A percentile compares a stretch with the other conserved stretches of the same genome.
Evolutionary conservation across 1,140 invertebrate species (phyloP).

Genomic region (Philotrypesis tridentata): DNA sequence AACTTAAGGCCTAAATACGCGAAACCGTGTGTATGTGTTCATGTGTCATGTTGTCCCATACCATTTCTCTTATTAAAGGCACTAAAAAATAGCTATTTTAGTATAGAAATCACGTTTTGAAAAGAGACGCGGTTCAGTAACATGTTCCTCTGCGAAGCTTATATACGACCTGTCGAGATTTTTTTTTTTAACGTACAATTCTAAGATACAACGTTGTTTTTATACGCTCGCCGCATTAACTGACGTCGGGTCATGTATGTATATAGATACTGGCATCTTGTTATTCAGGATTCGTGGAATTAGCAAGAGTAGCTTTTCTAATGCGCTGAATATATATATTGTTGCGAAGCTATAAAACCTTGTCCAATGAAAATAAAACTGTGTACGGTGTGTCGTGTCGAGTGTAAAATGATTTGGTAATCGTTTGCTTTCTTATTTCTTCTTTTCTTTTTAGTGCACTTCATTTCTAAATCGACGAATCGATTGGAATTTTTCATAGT

Average conservation of each 20-base stretch:
- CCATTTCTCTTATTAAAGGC: not conserved
- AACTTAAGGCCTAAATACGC: slow-evolving; percentile 44
- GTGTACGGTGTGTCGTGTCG: not conserved
- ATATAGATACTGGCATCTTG: slow-evolving; percentile 67
- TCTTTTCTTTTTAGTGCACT: too few relatives aligned
- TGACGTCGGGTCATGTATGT: slow-evolving; percentile 56
- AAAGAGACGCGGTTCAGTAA: not conserved
- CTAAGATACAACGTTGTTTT: slow-evolving; percentile 18
- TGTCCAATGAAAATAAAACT: not conserved
- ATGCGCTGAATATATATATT: not conserved
- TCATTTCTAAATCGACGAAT: not conserved
- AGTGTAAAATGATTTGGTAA: not conserved
- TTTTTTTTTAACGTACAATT: not conserved
- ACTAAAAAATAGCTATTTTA: slow-evolving; percentile 3
- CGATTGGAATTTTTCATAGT: not conserved
- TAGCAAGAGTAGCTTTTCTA: not conserved
- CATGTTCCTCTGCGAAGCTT: not conserved
- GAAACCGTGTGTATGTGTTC: not conserved
- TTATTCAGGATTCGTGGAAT: slow-evolving; percentile 51
- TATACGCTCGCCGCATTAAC: slow-evolving; percentile 50
- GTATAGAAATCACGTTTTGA: not conserved
- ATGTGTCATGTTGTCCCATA: slow-evolving; percentile 33
- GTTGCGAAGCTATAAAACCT: not conserved
- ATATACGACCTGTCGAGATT: not conserved
- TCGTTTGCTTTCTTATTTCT: not conserved